These are phyloP conservation scores for Sphyrna mokarran DNA, from an alignment of 2,113 vertebrate species.

Conservation along the genomic window DNA sequence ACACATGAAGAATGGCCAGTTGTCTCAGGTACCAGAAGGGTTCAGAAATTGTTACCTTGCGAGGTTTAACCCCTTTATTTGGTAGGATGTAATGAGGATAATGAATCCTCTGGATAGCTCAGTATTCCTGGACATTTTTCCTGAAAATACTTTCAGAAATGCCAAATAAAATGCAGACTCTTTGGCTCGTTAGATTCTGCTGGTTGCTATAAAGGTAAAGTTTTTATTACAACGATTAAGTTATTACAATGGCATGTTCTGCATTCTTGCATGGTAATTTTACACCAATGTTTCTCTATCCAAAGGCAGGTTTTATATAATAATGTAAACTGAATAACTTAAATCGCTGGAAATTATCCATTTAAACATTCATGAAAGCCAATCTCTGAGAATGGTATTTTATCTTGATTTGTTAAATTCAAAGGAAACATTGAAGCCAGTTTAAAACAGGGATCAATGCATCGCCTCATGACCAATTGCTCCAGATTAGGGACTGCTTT, in stretches of 20 bases:
- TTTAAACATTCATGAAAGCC: neutral
- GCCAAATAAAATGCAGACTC: neutral
- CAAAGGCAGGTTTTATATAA: neutral
- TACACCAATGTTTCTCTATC: neutral
- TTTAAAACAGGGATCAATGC: neutral
- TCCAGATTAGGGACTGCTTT: neutral
- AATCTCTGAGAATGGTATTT: neutral
- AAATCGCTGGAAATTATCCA: constrained; percentile 10
- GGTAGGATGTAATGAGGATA: neutral
- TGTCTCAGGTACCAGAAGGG: neutral
- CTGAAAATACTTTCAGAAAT: neutral
- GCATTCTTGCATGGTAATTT: neutral
- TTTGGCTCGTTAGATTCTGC: too few species aligned
- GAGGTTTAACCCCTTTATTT: neutral
- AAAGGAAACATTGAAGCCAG: neutral
- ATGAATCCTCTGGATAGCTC: neutral
- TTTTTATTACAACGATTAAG: neutral
- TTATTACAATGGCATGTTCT: neutral
- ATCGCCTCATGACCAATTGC: neutral
- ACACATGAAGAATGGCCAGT: neutral
- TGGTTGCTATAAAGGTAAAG: neutral
- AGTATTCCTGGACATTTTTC: too few species aligned
- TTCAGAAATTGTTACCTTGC: neutral
- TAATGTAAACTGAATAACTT: neutral
- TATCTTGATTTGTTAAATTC: neutral